Evolutionary conservation across 1,140 invertebrate species (phyloP), one percentile per base, ranked within the genome.

Genomic region (Protaetia brevitarsis): DNA sequence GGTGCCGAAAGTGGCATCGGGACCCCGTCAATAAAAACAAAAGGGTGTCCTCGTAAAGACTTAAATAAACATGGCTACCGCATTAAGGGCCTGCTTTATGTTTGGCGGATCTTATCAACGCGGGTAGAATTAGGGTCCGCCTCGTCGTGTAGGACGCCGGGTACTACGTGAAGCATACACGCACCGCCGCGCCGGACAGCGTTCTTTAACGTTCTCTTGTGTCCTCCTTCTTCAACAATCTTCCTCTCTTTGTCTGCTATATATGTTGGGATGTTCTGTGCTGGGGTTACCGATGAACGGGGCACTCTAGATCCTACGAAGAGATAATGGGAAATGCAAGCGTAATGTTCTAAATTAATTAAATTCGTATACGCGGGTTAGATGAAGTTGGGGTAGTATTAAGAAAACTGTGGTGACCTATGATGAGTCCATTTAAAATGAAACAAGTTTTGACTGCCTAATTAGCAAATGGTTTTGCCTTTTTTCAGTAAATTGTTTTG

Each of bases 41-140:
- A 59, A 65, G 64, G 64, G 64, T 66, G 65, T 66, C 65, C 57
- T 66, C 65, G 58, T 66, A 60, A 66, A 66, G 51, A 28, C 34
- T 66, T 66, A 58, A 61, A 51, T 57, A 69, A 69, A 69, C 65
- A 69, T 69, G 68, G 68, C 68, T 67, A 69, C 68, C 68, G 59
- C 68, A 69, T 69, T 69, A 69, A 69, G 68, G 68, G 68, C 61
- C 68, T 69, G 68, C 57, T 69, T 69, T 67, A 69, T 69, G 68
- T 69, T 69, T 66, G 64, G 61, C 41, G 29, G 58, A 59, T 62
- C 63, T 67, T 67, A 69, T 67, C 65, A 64, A 10, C 29, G 60
- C 11, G 29, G 57, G n/a, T 11, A 11, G 57, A 59, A 59, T 59
- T 59, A 59, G 57, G 57, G 57, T 31, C 26, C 57, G 57, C 57